Percentiles rank a stretch among this genome's conserved stretches.
Evolutionary conservation across 2,888 invertebrate species (phyloP).

Genomic region (Trissonchulus latispiculum): DNA sequence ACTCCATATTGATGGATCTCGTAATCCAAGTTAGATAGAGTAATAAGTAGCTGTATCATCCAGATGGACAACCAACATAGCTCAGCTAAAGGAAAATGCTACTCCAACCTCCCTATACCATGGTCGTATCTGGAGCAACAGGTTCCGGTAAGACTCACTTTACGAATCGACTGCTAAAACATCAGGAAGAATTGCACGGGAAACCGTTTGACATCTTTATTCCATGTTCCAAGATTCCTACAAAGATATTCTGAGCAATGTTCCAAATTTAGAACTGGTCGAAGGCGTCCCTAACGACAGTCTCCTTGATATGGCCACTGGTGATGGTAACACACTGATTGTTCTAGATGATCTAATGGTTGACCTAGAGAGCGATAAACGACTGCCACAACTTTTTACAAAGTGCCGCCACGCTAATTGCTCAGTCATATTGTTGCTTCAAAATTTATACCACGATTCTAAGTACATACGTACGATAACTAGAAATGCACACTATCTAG

Average conservation of each 20-base stretch:
- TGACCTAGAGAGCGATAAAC: conserved; percentile 12
- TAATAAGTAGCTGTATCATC: neutral
- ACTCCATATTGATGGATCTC: neutral
- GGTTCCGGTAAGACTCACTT: conserved; percentile 17
- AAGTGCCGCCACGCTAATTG: conserved; percentile 10
- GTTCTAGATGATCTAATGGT: conserved; percentile 21
- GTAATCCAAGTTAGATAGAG: neutral
- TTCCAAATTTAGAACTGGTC: conserved; percentile 15
- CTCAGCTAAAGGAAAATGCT: neutral
- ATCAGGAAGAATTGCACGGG: neutral
- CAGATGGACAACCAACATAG: no score
- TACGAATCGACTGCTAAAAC: neutral
- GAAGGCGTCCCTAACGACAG: conserved; percentile 15
- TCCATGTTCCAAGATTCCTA: conserved; percentile 5
- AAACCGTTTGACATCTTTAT: neutral
- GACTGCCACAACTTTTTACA: neutral
- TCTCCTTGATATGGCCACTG: neutral
- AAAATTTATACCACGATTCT: conserved; percentile 16
- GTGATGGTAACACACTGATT: neutral
- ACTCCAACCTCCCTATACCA: neutral
- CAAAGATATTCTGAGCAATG: neutral
- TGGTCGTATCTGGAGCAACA: neutral
- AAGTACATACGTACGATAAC: conserved; percentile 11
- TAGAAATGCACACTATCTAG: conserved; percentile 18
- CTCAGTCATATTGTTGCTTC: conserved; percentile 5